Conservation (phyloP, 2,888 invertebrate genomes). For the Lissonota sp. region DNA sequence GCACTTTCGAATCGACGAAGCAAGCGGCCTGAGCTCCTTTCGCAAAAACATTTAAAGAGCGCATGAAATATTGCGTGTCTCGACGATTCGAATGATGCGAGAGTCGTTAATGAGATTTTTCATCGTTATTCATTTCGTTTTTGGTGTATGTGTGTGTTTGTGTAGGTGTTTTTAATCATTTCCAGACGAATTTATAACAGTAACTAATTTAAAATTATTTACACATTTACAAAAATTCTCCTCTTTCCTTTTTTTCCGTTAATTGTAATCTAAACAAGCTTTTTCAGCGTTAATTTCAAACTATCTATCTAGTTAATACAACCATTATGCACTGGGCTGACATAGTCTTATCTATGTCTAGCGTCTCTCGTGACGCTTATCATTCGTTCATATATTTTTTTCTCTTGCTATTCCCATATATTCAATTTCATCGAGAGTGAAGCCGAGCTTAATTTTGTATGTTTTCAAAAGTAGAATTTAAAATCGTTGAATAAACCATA, state of each 20-base stretch:
- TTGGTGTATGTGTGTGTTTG: not conserved
- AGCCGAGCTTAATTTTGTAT: slow-evolving; percentile 24
- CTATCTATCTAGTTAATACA: slow-evolving; percentile 67
- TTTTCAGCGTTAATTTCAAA: slow-evolving; percentile 50
- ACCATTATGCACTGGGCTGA: slow-evolving; percentile 71
- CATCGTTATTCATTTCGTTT: slow-evolving; percentile 33
- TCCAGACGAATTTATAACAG: slow-evolving; percentile 51
- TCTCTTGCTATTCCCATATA: slow-evolving; percentile 61
- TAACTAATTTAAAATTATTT: slow-evolving; percentile 70
- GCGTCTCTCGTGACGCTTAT: slow-evolving; percentile 57
- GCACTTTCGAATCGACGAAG: slow-evolving; percentile 45
- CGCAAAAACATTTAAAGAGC: not conserved
- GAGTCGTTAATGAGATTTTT: slow-evolving; percentile 18
- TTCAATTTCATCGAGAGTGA: slow-evolving; percentile 62
- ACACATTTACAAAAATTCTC: slow-evolving; percentile 71
- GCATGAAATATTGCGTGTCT: slow-evolving; percentile 24
- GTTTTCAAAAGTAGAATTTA: slow-evolving; percentile 25
- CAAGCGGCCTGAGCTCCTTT: slow-evolving; percentile 14
- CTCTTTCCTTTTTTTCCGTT: slow-evolving; percentile 36
- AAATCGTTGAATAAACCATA: slow-evolving; percentile 11
- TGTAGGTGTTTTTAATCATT: no score
- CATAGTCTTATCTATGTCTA: slow-evolving; percentile 53
- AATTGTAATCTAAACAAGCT: slow-evolving; percentile 59
- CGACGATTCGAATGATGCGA: slow-evolving; percentile 51
- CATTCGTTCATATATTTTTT: not conserved